Percentiles rank a stretch among this genome's conserved stretches.
Evolutionary conservation across 2,888 invertebrate species (phyloP).

Genomic region (Eueremaeus valkanovi): DNA sequence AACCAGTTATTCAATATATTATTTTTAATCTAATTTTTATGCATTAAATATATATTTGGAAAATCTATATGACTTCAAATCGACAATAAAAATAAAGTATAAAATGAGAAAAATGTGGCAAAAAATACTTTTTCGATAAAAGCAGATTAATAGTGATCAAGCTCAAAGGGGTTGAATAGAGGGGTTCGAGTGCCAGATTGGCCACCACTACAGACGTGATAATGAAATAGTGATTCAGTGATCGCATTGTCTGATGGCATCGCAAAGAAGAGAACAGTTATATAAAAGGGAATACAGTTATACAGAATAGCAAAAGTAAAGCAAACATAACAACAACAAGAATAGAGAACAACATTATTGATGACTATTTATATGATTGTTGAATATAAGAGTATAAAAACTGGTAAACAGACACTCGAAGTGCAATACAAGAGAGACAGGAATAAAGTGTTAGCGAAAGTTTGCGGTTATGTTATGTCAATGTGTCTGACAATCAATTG

Average conservation of each 20-base stretch:
- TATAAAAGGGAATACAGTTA: conserved; percentile 22
- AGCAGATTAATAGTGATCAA: too few species aligned
- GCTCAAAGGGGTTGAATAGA: too few species aligned
- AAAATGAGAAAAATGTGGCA: too few species aligned
- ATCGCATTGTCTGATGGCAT: neutral
- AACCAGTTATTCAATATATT: neutral
- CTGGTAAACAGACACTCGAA: conserved; percentile 32
- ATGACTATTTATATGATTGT: conserved; percentile 28
- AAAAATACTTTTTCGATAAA: too few species aligned
- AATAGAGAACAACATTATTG: conserved; percentile 28
- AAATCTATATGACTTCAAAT: neutral
- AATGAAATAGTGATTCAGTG: neutral
- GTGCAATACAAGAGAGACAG: neutral
- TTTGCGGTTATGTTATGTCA: conserved; percentile 25
- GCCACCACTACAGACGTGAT: too few species aligned
- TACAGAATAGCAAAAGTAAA: too few species aligned
- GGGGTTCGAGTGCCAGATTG: neutral
- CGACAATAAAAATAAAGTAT: too few species aligned
- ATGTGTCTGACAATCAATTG: conserved; percentile 31
- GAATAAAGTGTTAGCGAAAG: neutral
- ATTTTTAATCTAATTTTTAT: neutral
- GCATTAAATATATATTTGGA: neutral
- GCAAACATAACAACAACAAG: neutral
- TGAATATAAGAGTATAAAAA: neutral
- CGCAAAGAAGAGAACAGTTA: conserved; percentile 1